A percentile compares a stretch with the other conserved stretches of the same genome.
Conservation (phyloP, 2,797 vertebrate species). For the Coluber constrictor region DNA sequence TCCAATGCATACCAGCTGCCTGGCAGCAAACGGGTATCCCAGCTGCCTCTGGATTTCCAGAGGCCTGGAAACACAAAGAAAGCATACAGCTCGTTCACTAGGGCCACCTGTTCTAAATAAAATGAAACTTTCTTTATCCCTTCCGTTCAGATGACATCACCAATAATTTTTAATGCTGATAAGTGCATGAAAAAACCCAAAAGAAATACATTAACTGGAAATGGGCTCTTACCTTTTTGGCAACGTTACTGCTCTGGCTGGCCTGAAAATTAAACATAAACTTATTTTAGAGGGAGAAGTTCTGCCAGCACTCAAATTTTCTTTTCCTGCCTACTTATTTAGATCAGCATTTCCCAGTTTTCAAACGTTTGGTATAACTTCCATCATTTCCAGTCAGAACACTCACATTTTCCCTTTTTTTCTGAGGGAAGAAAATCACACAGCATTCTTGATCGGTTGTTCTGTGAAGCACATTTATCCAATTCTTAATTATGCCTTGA, state of each 20-base stretch:
- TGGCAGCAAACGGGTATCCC: neutral
- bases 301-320: neutral
- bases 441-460: neutral
- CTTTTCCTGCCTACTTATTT: neutral
- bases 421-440: neutral
- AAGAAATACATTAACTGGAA: neutral
- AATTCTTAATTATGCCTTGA: neutral
- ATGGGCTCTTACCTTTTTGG: slow-evolving; percentile 88
- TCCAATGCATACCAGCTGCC: neutral
- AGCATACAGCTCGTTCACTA: neutral
- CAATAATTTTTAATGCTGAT: neutral
- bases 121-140: neutral
- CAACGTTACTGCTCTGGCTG: slow-evolving; percentile 86
- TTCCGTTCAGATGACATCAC: neutral
- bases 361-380: neutral
- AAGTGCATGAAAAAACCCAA: neutral
- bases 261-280: slow-evolving; percentile 75
- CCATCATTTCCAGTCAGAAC: neutral
- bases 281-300: slow-evolving; percentile 59
- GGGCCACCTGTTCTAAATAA: neutral
- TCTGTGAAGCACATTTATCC: neutral
- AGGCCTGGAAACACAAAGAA: neutral
- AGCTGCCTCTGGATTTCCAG: neutral
- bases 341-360: neutral
- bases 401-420: neutral